Base-by-base conservation (phyloP, 2,888 invertebrate genomes). In the Erebia aethiops region DNA sequence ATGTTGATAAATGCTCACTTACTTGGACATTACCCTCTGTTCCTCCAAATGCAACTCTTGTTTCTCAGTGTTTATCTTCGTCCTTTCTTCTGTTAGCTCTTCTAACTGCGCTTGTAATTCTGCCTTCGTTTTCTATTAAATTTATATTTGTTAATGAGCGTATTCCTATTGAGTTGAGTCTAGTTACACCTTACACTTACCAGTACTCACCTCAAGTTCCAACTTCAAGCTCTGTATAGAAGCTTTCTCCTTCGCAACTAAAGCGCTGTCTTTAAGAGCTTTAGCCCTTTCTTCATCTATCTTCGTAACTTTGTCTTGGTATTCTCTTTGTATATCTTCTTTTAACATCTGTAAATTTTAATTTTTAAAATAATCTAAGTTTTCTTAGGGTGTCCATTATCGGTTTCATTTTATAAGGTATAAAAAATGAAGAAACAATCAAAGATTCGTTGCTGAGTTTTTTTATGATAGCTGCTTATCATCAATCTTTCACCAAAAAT, bases 31-130 rank as follows among this genome's bases (percentile, higher is more conserved):
- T 71, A 90, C 82, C 72, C 91, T 84, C 73, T 92, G 92, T 77
- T 92, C 91, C 72, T 92, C 91, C 81, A 92, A 87, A 56, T 91
- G 89, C 68, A 91, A 74, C 65, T 91, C 88, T 72, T 93, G 92
- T 75, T 91, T 92, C 52, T 91, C 89, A 1, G 88, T 77, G 70
- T 86, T 91, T 7, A 92, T 71, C 77, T 88, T 92, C 0, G 90
- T 87, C 76, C 88, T 81, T 67, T 91, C 92, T 75, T 91, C 91
- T 0, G 85, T 81, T 1, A 89, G 84, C 78, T 93, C 91, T 79
- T 93, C 91, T 51, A 92, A 75, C 66, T 93, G 92, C 2, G 86
- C 87, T 70, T 92, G 87, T 21, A 94, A 78, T 75, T 92, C 92
- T 1, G 86, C 86, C 79, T 92, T 93, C 78, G 90, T 85, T 85